Conservation (phyloP, 2,888 invertebrate species). For the Eurytoma adleriae region DNA sequence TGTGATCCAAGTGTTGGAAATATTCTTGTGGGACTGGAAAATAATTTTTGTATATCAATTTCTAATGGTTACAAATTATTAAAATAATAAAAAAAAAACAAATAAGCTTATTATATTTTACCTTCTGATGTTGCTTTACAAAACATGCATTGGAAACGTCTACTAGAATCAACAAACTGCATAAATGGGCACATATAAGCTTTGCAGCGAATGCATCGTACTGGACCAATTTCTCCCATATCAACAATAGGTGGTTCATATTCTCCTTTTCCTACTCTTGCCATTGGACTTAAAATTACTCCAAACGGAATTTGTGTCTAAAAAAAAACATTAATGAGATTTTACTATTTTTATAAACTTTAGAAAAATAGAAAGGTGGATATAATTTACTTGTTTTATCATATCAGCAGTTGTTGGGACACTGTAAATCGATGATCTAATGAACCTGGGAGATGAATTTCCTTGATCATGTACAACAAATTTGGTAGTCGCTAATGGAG, state of each 20-base stretch:
- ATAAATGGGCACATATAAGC: constrained; percentile 99
- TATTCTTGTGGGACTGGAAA: constrained; percentile 91
- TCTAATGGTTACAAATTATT: constrained; percentile 21
- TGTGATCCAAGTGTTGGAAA: constrained; percentile 96
- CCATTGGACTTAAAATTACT: constrained; percentile 93
- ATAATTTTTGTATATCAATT: constrained; percentile 45
- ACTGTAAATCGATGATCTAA: constrained; percentile 96
- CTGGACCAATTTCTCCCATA: constrained; percentile 94
- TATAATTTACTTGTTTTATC: constrained; percentile 84
- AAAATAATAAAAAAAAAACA: neutral
- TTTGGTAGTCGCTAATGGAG: constrained; percentile 96
- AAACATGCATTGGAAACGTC: constrained; percentile 96
- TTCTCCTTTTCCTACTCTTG: constrained; percentile 84
- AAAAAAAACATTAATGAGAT: constrained; percentile 38
- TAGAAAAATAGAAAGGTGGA: constrained; percentile 16
- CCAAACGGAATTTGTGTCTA: constrained; percentile 94
- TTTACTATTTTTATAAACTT: neutral
- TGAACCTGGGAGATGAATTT: constrained; percentile 85
- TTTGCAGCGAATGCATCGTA: constrained; percentile 97
- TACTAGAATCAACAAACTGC: constrained; percentile 98
- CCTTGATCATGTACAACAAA: constrained; percentile 96
- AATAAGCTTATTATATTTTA: constrained; percentile 70
- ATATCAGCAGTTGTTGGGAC: constrained; percentile 96
- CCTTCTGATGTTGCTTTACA: constrained; percentile 97
- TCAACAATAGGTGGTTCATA: constrained; percentile 91